Evolutionary conservation across 2,797 vertebrate species (phyloP), one percentile per base, ranked within the genome.

Genomic region (Trematomus bernacchii): DNA sequence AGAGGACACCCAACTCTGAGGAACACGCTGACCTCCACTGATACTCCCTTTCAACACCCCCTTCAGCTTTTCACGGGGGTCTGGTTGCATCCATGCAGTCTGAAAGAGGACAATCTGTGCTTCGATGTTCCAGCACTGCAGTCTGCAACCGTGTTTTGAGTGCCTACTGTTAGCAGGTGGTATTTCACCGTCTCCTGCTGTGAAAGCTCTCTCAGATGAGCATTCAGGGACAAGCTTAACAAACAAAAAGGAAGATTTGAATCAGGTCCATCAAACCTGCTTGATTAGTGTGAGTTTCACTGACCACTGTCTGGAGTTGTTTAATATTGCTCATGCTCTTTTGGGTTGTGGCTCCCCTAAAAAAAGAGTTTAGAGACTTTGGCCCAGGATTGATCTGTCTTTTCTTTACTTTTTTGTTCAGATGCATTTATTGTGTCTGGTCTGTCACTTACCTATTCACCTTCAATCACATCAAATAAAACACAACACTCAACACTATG

Each of bases 1-100:
- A 2, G 96, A 97, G 0, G 96, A 97, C 92, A 97, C 96, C 44
- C 87, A 88, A 74, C 88, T 92, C 86, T 91, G 91, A 94, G 75
- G 8, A 27, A 30, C n/a, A 4, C 13, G 16, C 68, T 33, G 61
- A 63, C 64, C 52, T 54, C 66, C 68, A 57, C 66, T 13, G 61
- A 6, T 68, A 4, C 33, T 43, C 46, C 19, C 30, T 5, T 33
- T 27, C 57, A 40, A 48, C 30, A 11, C 6, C 33, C 37, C 71
- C 30, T 59, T 10, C 61, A 27, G 16, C 44, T 57, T 58, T 14
- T 42, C 50, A 37, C 7, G 48, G 64, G 69, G 53, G 51, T 66
- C 59, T 52, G 48, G 18, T 55, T 44, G 52, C 3, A 8, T 69
- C 69, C 70, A 7, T 1, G 42, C 82, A 12, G 27, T 30, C 55